A percentile compares a stretch with the other conserved stretches of the same genome.
Conservation (phyloP, 2,113 vertebrate species). For the Phodopus roborovskii region DNA sequence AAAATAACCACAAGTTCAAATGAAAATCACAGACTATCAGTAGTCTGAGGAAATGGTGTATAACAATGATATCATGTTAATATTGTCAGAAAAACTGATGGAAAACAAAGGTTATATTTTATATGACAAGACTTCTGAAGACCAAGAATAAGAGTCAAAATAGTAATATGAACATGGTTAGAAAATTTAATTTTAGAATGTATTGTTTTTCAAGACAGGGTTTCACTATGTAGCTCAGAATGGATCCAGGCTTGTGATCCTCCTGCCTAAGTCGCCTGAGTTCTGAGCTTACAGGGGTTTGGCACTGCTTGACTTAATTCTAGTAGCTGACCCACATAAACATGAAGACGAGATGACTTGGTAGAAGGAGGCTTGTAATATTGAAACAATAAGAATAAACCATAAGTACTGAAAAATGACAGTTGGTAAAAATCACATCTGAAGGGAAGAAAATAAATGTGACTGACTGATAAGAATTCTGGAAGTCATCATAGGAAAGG, state of each 20-base stretch:
- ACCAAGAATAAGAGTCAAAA: not conserved
- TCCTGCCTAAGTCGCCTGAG: not conserved
- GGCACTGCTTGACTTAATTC: not conserved
- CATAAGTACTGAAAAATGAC: not conserved
- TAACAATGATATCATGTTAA: not conserved
- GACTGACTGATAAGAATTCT: not conserved
- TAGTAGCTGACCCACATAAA: not conserved
- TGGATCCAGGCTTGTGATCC: not conserved
- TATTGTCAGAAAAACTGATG: conserved; percentile 29
- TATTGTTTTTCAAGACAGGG: not conserved
- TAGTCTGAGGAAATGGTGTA: not conserved
- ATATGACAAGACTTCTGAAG: not conserved
- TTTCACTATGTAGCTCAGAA: not conserved
- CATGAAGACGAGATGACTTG: not conserved
- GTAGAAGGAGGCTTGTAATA: not conserved
- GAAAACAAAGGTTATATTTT: not conserved
- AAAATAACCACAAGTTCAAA: not conserved
- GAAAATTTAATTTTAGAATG: conserved; percentile 25
- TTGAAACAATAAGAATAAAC: not conserved
- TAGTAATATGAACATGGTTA: not conserved
- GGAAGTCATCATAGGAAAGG: not conserved
- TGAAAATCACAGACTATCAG: not conserved
- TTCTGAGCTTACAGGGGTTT: not conserved
- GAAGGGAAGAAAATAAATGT: not conserved
- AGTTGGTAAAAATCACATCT: not conserved